phyloP scores from a whole-genome alignment of 1,140 invertebrate species.

The Riptortus pedestris region DNA sequence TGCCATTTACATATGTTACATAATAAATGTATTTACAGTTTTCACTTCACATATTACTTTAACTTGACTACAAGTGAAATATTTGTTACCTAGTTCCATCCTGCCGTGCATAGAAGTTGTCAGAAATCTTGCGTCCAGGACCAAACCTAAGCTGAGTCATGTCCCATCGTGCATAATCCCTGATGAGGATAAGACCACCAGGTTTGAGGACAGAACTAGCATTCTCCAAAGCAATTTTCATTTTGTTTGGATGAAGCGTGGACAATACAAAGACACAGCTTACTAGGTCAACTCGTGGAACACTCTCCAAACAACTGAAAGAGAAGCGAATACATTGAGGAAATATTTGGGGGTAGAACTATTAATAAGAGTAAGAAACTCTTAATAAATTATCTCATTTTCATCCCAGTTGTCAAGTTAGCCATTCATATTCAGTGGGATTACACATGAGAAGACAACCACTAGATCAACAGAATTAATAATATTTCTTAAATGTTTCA shows the following conservation, averaged over 20 bases:
- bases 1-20: background rate
- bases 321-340: background rate
- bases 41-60: background rate
- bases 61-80: background rate
- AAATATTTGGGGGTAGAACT: conserved; percentile 11
- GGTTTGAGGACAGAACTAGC: conserved; percentile 58
- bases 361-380: background rate
- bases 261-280: conserved; percentile 73
- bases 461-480: too few relatives aligned
- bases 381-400: background rate
- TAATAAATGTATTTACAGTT: background rate
- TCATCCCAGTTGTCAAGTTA: too few relatives aligned
- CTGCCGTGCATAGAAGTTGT: conserved; percentile 93
- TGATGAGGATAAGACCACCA: conserved; percentile 75
- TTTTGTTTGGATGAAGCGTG: conserved; percentile 69
- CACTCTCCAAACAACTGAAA: background rate
- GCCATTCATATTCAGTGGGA: too few relatives aligned
- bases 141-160: conserved; percentile 93
- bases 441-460: too few relatives aligned
- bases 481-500: too few relatives aligned
- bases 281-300: conserved; percentile 47
- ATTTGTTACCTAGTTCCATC: conserved; percentile 79
- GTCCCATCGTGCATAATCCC: conserved; percentile 97
- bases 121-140: conserved; percentile 79
- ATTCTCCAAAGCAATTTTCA: conserved; percentile 55